Evolutionary conservation across 2,888 invertebrate genomes (phyloP).

Genomic region (Sycophila texana): DNA sequence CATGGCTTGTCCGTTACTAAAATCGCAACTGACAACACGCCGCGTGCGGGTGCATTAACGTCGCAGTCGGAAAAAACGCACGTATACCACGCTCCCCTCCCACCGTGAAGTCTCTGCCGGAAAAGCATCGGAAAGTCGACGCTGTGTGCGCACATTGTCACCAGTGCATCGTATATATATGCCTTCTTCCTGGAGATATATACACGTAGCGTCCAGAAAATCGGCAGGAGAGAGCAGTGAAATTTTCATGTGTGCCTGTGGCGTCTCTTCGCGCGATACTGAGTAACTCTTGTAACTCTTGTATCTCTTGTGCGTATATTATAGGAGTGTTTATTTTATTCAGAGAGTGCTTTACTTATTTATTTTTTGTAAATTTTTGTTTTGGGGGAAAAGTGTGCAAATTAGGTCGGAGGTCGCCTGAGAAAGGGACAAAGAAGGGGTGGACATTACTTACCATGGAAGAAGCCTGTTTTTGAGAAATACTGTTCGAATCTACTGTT

Average conservation of each 20-base stretch:
- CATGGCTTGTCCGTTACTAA: background rate
- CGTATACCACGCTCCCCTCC: background rate
- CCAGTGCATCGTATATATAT: background rate
- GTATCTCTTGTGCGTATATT: background rate
- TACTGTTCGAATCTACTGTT: background rate
- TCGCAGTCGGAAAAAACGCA: background rate
- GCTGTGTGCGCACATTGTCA: background rate
- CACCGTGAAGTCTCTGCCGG: background rate
- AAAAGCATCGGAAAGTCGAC: background rate
- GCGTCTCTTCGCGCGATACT: background rate
- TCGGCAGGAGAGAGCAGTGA: background rate
- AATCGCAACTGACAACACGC: background rate
- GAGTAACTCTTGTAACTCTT: background rate
- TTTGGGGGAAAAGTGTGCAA: background rate
- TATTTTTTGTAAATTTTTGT: too few species aligned
- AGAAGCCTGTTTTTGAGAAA: background rate
- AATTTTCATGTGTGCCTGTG: background rate
- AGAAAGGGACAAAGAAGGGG: background rate
- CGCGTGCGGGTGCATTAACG: background rate
- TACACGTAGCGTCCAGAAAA: background rate
- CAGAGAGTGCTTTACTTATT: too few species aligned
- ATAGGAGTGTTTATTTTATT: background rate
- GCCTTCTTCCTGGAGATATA: background rate
- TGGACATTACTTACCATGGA: constrained; percentile 31
- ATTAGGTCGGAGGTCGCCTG: background rate